phyloP scores from a whole-genome alignment of 2,797 vertebrate species.

The Aselliscus stoliczkanus region DNA sequence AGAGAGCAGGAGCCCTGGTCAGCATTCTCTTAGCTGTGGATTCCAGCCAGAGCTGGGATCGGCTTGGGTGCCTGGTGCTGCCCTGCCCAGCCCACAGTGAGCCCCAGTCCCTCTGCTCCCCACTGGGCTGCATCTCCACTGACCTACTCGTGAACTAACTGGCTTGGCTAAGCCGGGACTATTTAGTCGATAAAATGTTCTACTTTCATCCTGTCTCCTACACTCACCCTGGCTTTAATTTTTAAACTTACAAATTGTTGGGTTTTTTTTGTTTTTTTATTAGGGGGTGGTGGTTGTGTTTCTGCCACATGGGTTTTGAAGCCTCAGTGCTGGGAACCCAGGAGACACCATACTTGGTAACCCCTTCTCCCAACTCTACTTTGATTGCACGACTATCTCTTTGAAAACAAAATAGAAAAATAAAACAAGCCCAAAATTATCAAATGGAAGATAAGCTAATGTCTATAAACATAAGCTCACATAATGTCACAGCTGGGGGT shows the following conservation, averaged over 20 bases:
- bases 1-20: neutral
- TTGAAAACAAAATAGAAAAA: neutral
- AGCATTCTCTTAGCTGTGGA: neutral
- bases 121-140: neutral
- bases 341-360: neutral
- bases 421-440: neutral
- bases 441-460: neutral
- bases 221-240: neutral
- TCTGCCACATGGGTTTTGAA: neutral
- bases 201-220: neutral
- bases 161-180: neutral
- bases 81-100: neutral
- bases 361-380: neutral
- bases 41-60: neutral
- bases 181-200: neutral
- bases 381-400: neutral
- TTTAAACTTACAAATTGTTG: neutral
- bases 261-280: neutral
- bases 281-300: neutral
- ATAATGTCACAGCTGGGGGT: neutral
- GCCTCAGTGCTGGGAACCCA: neutral
- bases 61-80: neutral
- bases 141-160: neutral
- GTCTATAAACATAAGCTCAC: neutral
- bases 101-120: neutral